Evolutionary conservation across 1,140 invertebrate genomes (phyloP).

Genomic region (Brachionus asplanchnoidis): DNA sequence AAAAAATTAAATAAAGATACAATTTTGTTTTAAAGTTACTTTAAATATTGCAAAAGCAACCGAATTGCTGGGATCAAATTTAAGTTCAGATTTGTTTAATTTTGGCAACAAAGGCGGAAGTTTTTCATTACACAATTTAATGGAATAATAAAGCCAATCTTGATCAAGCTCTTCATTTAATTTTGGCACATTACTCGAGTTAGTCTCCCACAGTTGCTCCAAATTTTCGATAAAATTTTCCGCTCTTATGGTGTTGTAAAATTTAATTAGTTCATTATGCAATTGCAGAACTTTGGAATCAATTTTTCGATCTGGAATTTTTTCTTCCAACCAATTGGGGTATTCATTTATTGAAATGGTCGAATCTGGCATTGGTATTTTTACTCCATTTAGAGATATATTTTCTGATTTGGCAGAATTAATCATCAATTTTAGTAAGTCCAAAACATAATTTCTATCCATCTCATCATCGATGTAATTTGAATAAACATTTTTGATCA

Average conservation of each 20-base stretch:
- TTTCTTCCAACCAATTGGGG: conserved; percentile 20
- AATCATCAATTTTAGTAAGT: not conserved
- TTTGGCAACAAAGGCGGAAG: conserved; percentile 3
- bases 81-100: not conserved
- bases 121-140: conserved; percentile 24
- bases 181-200: conserved; percentile 11
- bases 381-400: not conserved
- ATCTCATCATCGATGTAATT: conserved; percentile 33
- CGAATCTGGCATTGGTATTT: not conserved
- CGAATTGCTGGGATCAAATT: not conserved
- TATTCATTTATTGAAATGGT: not conserved
- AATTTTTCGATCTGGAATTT: conserved; percentile 23
- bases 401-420: not conserved
- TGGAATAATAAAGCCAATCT: conserved; percentile 37
- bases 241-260: not conserved
- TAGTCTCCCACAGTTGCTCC: conserved; percentile 16
- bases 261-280: not conserved
- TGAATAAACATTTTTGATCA: conserved; percentile 1
- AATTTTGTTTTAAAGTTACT: not conserved
- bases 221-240: conserved; percentile 31
- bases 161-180: conserved; percentile 14
- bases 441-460: not conserved
- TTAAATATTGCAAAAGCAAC: not conserved
- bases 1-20: not conserved
- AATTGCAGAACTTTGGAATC: conserved; percentile 11